Conservation (phyloP, 2,113 vertebrate species). For the Centropus unirufus region DNA sequence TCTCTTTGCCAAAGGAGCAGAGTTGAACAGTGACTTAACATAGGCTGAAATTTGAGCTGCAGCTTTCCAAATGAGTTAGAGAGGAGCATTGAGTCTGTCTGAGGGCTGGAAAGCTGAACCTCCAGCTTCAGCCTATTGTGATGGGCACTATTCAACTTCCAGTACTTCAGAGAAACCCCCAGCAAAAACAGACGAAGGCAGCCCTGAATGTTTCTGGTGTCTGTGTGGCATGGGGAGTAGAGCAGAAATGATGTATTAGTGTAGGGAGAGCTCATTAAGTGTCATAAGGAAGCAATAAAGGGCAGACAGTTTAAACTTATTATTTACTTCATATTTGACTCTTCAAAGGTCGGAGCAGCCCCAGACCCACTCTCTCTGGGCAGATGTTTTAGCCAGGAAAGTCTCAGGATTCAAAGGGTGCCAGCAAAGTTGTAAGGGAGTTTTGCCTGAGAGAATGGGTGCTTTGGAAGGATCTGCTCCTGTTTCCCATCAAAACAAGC, state of each 20-base stretch:
- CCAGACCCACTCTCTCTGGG: not conserved
- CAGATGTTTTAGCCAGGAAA: not conserved
- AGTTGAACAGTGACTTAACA: constrained; percentile 46
- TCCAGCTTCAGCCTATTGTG: constrained; percentile 51
- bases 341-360: not conserved
- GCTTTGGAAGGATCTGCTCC: not conserved
- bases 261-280: not conserved
- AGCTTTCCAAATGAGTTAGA: constrained; percentile 56
- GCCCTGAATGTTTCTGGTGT: not conserved
- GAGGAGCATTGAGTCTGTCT: constrained; percentile 42
- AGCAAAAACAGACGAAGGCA: not conserved
- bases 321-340: constrained; percentile 26
- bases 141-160: constrained; percentile 2
- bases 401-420: not conserved
- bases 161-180: constrained; percentile 34
- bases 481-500: not conserved
- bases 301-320: not conserved
- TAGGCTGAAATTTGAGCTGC: constrained; percentile 66
- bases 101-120: constrained; percentile 54
- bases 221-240: not conserved
- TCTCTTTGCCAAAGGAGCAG: constrained; percentile 2
- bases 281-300: constrained; percentile 52
- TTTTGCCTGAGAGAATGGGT: not conserved
- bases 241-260: not conserved
- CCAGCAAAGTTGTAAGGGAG: not conserved